Evolutionary conservation across 1,140 invertebrate species (phyloP), one percentile per base, ranked within the genome.

Genomic region (Dendroctonus valens): DNA sequence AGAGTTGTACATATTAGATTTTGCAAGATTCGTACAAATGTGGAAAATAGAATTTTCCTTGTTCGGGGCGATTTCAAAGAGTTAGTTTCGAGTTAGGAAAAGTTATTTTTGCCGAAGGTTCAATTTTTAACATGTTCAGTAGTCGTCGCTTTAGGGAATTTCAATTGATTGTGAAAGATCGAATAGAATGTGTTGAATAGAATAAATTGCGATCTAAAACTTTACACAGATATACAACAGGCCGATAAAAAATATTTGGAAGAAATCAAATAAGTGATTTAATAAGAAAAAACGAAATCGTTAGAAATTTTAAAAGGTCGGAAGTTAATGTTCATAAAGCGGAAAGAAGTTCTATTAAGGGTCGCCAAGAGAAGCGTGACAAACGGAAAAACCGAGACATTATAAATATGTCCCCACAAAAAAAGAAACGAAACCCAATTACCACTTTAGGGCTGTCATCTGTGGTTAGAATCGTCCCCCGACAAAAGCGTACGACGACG

Each of bases 361-460:
- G 49, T 41, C 58, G 58, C 12, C 50, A 42, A 26, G 38, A 67
- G 41, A 59, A 60, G 46, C 57, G 65, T 66, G 63, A 65, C 63
- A 58, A 66, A 52, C 65, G 51, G 58, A 67, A 61, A 61, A 63
- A 46, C 37, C 51, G 51, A 58, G 59, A 68, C 60, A 49, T 62
- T 68, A 68, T 68, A 68, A 68, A 68, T 68, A 68, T 68, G 66
- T 62, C 66, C 52, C 55, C 48, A 39, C 65, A 62, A 68, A 68
- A 65, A 68, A 63, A 67, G 65, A 67, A 67, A 67, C 65, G 65
- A 68, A 68, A 63, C 66, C 66, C 66, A 68, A 68, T 68, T 68
- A 68, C 66, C 66, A 68, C 59, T 68, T 68, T 63, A 52, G 48
- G 59, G 60, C 54, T 63, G 66, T 68, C 66, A 62, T 68, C 66